Evolutionary conservation across 1,140 invertebrate species (phyloP), one percentile per base, ranked within the genome.

Genomic region (Ctenoplectra terminalis): DNA sequence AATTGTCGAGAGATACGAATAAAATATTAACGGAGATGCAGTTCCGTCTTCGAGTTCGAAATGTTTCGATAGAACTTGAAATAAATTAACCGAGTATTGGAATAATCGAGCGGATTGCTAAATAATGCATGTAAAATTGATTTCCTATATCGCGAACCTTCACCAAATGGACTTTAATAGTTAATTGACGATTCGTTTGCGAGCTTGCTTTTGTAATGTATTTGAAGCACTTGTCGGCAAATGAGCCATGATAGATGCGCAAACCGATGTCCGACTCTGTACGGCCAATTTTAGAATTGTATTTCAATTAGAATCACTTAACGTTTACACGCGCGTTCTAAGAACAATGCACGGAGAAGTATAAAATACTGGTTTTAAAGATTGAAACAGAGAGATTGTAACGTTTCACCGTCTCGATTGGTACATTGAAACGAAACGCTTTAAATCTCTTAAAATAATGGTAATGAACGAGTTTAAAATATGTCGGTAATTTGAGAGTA

Each of bases 81-180:
- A 77, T 48, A 63, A 83, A 63, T 83, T 66, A 83, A n/a, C 0
- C 17, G 9, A 34, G 23, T 8, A 29, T 74, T 0, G 20, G 15
- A 13, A 66, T 26, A 54, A 40, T n/a, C 37, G 50, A 46, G 2
- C 56, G 23, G 40, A 17, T n/a, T 72, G 15, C 29, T 81, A 46
- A 85, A 86, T 72, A 85, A 85, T 75, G 60, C 54, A 75, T 70
- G 29, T 23, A 52, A 52, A 60, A 81, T 85, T 85, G 71, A 76
- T 86, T 85, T 76, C 29, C 83, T 43, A 76, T 85, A 81, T 43
- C 13, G 5, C 15, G 11, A 72, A 50, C 37, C 20, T 13, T 29
- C 13, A 43, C 40, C 43, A 37, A 84, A 73, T 26, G 1, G 5
- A 52, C n/a, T 61, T 50, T 6, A 46, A 79, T 43, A 31, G 17